phyloP scores from a whole-genome alignment of 2,888 invertebrate species.

The Linnaemya tessellans region DNA sequence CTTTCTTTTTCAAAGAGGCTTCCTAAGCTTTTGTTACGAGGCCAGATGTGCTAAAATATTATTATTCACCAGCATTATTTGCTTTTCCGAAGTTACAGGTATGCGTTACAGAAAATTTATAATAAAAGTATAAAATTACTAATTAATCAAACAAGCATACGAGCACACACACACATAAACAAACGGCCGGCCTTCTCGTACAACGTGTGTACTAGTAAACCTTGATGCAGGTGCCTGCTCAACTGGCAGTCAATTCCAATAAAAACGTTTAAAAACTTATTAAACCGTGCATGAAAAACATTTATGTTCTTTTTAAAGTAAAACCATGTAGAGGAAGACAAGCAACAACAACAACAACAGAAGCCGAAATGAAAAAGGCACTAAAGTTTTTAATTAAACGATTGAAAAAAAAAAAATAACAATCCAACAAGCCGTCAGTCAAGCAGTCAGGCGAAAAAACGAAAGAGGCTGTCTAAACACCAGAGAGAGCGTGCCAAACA shows the following conservation, averaged over 20 bases:
- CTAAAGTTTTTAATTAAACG: slow-evolving; percentile 66
- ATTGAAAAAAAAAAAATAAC: slow-evolving; percentile 43
- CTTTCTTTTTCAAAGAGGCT: no score
- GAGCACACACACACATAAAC: slow-evolving; percentile 35
- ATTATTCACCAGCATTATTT: no score
- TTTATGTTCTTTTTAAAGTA: slow-evolving; percentile 61
- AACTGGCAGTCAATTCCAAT: slow-evolving; percentile 29
- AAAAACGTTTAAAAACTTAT: slow-evolving; percentile 59
- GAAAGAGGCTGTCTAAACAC: slow-evolving; percentile 7
- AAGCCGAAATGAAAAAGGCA: slow-evolving; percentile 28
- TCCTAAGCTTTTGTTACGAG: no score
- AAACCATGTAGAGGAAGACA: slow-evolving; percentile 54
- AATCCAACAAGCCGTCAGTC: slow-evolving; percentile 10
- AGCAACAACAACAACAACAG: slow-evolving; percentile 21
- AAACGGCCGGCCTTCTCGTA: slow-evolving; percentile 19
- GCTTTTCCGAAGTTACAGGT: no score
- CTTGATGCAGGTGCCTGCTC: slow-evolving; percentile 41
- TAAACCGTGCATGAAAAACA: slow-evolving; percentile 58
- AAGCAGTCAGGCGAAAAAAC: not conserved
- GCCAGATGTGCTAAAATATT: no score
- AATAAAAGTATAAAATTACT: no score
- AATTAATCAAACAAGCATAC: no score
- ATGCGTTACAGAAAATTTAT: no score
- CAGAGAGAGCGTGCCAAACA: slow-evolving; percentile 29
- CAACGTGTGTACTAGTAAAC: slow-evolving; percentile 21